phyloP scores from a whole-genome alignment of 2,113 vertebrate species.

The Lepus europaeus region DNA sequence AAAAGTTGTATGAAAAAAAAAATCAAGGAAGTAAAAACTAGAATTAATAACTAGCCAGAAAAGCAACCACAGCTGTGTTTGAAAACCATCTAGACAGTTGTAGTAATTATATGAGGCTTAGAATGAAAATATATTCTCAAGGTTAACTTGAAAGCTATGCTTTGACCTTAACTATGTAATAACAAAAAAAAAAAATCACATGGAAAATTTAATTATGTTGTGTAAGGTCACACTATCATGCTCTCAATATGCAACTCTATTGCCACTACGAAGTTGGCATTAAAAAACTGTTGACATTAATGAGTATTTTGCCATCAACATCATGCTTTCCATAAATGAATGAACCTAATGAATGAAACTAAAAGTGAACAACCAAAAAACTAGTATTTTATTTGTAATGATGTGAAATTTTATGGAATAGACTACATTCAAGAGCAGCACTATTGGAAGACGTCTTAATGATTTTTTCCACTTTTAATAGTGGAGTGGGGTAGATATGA shows the following conservation, averaged over 20 bases:
- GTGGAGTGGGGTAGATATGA: background rate
- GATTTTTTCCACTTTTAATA: background rate
- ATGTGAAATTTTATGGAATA: background rate
- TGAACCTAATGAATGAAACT: background rate
- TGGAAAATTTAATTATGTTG: background rate
- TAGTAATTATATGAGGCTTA: slow-evolving; percentile 24
- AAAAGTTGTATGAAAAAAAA: slow-evolving; percentile 57
- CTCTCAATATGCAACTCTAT: background rate
- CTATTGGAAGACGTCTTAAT: background rate
- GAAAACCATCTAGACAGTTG: slow-evolving; percentile 47
- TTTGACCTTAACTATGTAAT: slow-evolving; percentile 33
- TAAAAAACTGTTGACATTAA: background rate
- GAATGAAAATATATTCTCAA: slow-evolving; percentile 54
- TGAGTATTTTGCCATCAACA: background rate
- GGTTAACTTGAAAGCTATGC: slow-evolving; percentile 7
- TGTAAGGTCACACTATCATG: background rate
- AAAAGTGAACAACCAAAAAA: background rate
- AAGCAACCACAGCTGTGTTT: slow-evolving; percentile 53
- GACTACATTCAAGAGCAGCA: background rate
- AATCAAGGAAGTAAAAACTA: slow-evolving; percentile 57
- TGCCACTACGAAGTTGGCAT: background rate
- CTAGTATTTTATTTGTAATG: background rate
- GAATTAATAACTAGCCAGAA: slow-evolving; percentile 55
- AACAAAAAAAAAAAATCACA: background rate
- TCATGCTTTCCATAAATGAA: slow-evolving; percentile 13